These are phyloP conservation scores for Anthrax anthrax DNA, from an alignment of 2,888 invertebrate genomes.

Conservation along the genomic window DNA sequence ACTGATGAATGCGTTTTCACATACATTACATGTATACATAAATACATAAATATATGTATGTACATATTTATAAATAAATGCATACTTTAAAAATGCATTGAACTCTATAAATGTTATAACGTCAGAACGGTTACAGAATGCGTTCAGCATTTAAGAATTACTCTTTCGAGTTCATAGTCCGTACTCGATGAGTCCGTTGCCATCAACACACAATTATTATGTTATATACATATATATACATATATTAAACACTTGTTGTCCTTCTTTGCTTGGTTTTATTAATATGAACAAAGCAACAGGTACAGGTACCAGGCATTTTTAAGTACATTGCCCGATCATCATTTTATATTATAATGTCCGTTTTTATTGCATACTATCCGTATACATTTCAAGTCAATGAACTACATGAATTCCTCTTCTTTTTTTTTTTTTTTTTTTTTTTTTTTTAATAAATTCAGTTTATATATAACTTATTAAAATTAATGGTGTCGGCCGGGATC, in stretches of 20 bases:
- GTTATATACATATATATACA: no score
- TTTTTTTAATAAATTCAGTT: no score
- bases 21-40: no score
- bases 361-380: background rate
- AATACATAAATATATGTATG: no score
- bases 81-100: no score
- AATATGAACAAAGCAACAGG: background rate
- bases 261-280: constrained; percentile 1
- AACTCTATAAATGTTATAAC: constrained; percentile 1
- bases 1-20: constrained; percentile 2
- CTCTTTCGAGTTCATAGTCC: background rate
- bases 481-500: background rate
- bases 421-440: no score
- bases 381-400: background rate
- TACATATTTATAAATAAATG: no score
- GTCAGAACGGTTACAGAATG: background rate
- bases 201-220: background rate
- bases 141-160: background rate
- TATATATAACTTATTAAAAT: background rate
- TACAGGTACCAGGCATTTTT: background rate
- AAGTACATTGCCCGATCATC: background rate
- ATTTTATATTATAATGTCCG: background rate
- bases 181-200: background rate
- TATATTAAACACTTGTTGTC: constrained; percentile 8
- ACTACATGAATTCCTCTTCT: no score